phyloP scores from a whole-genome alignment of 2,888 invertebrate species.

The Ophioninae sp. region DNA sequence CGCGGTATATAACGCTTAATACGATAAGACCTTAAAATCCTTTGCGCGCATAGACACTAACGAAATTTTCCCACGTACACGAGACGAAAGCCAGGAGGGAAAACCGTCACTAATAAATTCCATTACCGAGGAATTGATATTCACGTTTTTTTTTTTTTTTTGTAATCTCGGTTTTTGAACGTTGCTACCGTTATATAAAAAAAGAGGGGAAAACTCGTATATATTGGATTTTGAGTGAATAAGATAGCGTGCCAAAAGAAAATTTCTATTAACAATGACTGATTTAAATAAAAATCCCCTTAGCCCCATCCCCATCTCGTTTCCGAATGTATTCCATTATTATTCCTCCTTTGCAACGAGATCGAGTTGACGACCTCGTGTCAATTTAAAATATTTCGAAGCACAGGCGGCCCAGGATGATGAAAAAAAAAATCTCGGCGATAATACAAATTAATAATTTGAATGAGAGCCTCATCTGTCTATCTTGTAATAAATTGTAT shows the following conservation, averaged over 20 bases:
- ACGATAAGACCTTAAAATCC: not conserved
- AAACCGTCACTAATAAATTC: constrained; percentile 1
- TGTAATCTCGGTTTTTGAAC: not conserved
- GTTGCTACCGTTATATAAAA: not conserved
- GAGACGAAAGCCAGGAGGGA: not conserved
- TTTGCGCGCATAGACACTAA: not conserved
- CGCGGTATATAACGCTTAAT: not conserved
- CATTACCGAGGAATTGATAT: constrained; percentile 1
- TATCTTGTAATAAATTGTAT: constrained; percentile 40
- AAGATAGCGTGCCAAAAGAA: not conserved
- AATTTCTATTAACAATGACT: not conserved
- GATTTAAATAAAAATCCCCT: constrained; percentile 19
- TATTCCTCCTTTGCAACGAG: not conserved
- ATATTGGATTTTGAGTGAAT: not conserved
- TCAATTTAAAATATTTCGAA: constrained; percentile 2
- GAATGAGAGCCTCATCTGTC: constrained; percentile 26
- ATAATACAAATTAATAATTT: constrained; percentile 42
- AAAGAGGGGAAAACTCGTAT: not conserved
- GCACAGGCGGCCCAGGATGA: constrained; percentile 6
- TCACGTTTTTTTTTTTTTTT: not conserved
- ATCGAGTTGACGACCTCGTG: constrained; percentile 8
- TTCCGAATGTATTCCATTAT: constrained; percentile 27
- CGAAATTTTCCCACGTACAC: no score
- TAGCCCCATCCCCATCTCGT: not conserved
- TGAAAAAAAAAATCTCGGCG: constrained; percentile 13